Evolutionary conservation across 2,888 invertebrate species (phyloP), one percentile per base, ranked within the genome.

Genomic region (Tachystola acroxantha): DNA sequence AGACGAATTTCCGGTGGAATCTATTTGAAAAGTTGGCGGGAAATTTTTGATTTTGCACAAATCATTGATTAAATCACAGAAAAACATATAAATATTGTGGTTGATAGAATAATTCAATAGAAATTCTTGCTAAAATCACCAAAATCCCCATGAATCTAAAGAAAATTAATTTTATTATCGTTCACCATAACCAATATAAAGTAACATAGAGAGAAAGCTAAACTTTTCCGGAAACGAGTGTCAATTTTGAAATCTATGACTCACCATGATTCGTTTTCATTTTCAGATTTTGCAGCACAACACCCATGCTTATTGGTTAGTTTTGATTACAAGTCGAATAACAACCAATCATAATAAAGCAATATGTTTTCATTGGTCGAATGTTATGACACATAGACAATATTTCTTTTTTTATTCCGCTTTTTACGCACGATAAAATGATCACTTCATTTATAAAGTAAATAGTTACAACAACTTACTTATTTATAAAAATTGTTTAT

Each of bases 161-260:
- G 7, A 24, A 27, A 11, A 22, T 51, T 46, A 12, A 32, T 41
- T 28, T 31, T 35, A 30, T 38, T 47, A 36, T 12, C 13, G n/a
- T n/a, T 32, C 14, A 47, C 56, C 74, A 80, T 68, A 75, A 64
- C 57, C 70, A 77, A 74, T 56, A 46, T 56, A 66, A 59, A 66
- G 46, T 29, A 26, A 45, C 74, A 81, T 75, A 80, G 71, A 77
- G 69, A 68, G 57, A 53, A 62, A 56, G 51, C 46, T 65, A 66
- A 67, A 74, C 65, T 76, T 74, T 71, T 70, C 85, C 85, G 85
- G 85, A 86, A 85, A 82, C 78, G 81, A 80, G 85, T 86, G 85
- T 86, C 85, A 78, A 48, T 68, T 16, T 57, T 69, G 70, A 14
- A 75, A 73, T 78, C 75, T 80, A 80, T 84, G 84, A 84, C 80